Evolutionary conservation across 1,140 invertebrate species (phyloP).

Genomic region (Apis cerana): DNA sequence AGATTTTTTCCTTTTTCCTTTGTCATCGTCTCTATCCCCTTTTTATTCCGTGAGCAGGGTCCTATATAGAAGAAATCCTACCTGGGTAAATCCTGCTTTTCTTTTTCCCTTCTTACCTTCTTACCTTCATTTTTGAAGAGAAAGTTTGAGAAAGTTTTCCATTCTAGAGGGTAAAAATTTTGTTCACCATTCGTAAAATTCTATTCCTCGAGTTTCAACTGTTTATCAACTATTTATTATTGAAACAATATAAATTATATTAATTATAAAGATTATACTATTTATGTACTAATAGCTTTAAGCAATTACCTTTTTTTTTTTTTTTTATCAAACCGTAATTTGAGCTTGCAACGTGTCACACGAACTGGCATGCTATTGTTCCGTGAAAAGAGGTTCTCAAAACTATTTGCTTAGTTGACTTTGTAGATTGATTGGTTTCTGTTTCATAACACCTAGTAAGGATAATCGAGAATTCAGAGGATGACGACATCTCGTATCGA

Average conservation of each 20-base stretch:
- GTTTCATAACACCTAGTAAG: slow-evolving; percentile 17
- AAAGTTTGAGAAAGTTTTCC: too few relatives aligned
- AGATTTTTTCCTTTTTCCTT: background rate
- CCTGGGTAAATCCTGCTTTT: background rate
- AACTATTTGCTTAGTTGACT: background rate
- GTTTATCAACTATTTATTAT: too few relatives aligned
- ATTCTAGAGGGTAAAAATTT: background rate
- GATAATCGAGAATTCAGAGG: slow-evolving; percentile 15
- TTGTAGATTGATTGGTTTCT: background rate
- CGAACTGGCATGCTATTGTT: background rate
- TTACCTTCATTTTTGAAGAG: too few relatives aligned
- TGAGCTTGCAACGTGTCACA: background rate
- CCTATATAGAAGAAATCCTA: background rate
- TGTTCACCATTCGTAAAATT: too few relatives aligned
- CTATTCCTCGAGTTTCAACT: too few relatives aligned
- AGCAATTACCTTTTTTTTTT: too few relatives aligned
- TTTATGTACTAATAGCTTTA: background rate
- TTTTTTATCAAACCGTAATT: background rate
- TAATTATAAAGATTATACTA: too few relatives aligned
- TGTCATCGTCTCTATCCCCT: background rate
- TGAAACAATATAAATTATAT: too few relatives aligned
- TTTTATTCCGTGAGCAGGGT: background rate
- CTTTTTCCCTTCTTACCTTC: background rate
- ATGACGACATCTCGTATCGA: background rate
- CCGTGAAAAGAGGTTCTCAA: background rate